A percentile compares a stretch with the other conserved stretches of the same genome.
These are phyloP conservation scores for Seira ritae DNA, from an alignment of 2,888 invertebrate genomes.

Conservation along the genomic window DNA sequence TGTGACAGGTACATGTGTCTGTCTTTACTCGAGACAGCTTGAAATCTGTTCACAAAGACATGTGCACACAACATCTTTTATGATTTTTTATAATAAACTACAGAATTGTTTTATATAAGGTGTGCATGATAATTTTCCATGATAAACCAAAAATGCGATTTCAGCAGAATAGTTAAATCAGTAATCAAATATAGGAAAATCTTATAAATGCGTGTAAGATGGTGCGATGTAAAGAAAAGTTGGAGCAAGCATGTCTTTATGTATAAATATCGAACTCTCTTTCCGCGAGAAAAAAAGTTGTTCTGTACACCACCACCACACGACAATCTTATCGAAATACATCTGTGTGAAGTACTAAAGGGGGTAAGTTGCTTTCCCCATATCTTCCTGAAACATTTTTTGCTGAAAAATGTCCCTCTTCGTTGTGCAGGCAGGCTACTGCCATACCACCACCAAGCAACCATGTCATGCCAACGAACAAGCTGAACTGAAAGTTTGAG, in stretches of 20 bases:
- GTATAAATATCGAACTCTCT: too few relatives aligned
- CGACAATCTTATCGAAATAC: not conserved
- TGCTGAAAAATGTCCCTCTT: not conserved
- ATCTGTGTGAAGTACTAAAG: too few relatives aligned
- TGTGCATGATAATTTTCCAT: not conserved
- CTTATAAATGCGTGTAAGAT: too few relatives aligned
- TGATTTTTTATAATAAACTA: not conserved
- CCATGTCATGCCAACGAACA: not conserved
- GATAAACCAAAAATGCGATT: too few relatives aligned
- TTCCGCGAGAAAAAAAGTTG: too few relatives aligned
- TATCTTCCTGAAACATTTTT: not conserved
- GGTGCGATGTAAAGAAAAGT: too few relatives aligned
- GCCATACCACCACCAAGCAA: not conserved
- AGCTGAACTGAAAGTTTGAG: not conserved
- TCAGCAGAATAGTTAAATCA: too few relatives aligned
- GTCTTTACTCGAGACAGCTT: not conserved
- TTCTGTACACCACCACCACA: too few relatives aligned
- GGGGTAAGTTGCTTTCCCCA: not conserved
- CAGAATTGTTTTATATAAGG: not conserved
- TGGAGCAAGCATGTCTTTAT: too few relatives aligned
- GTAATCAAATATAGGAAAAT: too few relatives aligned
- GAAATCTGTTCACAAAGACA: not conserved
- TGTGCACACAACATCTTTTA: constrained; percentile 4
- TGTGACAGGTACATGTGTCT: not conserved
- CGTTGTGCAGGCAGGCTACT: not conserved